Evolutionary conservation across 2,113 vertebrate genomes (phyloP).

Genomic region (Lates calcarifer): DNA sequence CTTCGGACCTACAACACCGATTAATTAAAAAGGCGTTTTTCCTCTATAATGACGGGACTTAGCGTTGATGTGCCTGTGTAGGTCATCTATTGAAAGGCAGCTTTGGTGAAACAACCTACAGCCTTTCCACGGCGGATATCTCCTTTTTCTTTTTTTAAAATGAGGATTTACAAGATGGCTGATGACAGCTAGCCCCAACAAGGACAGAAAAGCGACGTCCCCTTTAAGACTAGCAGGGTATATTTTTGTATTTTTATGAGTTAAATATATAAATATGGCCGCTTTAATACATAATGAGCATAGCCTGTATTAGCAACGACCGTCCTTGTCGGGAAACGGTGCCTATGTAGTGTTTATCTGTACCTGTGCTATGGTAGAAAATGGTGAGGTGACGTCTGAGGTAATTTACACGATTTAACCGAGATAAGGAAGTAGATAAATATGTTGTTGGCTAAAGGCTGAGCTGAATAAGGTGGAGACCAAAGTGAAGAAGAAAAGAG

Average conservation of each 20-base stretch:
- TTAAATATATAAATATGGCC: slow-evolving; percentile 48
- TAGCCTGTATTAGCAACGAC: not conserved
- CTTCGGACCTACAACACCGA: slow-evolving; percentile 47
- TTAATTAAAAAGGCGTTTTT: slow-evolving; percentile 32
- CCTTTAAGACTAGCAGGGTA: slow-evolving; percentile 83
- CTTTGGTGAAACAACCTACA: slow-evolving; percentile 54
- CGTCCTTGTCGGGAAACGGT: slow-evolving; percentile 22
- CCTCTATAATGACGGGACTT: slow-evolving; percentile 22
- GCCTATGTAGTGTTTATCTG: slow-evolving; percentile 43
- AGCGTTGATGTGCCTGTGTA: slow-evolving; percentile 33
- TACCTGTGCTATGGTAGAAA: slow-evolving; percentile 67
- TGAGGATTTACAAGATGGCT: slow-evolving; percentile 88
- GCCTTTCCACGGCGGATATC: slow-evolving; percentile 67
- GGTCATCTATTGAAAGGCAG: slow-evolving; percentile 64
- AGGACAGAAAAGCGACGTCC: slow-evolving; percentile 84
- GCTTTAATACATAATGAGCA: slow-evolving; percentile 37
- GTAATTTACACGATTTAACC: slow-evolving; percentile 70
- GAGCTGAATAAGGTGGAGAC: slow-evolving; percentile 37
- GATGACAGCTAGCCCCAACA: slow-evolving; percentile 85
- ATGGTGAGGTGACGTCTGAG: slow-evolving; percentile 81
- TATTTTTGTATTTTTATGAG: slow-evolving; percentile 63
- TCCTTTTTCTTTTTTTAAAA: slow-evolving; percentile 53
- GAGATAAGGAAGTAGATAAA: slow-evolving; percentile 75
- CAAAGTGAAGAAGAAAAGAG: slow-evolving; percentile 1
- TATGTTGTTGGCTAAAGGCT: slow-evolving; percentile 70